Evolutionary conservation across 2,113 vertebrate genomes (phyloP), one percentile per base, ranked within the genome.

Genomic region (Phoxinus phoxinus): DNA sequence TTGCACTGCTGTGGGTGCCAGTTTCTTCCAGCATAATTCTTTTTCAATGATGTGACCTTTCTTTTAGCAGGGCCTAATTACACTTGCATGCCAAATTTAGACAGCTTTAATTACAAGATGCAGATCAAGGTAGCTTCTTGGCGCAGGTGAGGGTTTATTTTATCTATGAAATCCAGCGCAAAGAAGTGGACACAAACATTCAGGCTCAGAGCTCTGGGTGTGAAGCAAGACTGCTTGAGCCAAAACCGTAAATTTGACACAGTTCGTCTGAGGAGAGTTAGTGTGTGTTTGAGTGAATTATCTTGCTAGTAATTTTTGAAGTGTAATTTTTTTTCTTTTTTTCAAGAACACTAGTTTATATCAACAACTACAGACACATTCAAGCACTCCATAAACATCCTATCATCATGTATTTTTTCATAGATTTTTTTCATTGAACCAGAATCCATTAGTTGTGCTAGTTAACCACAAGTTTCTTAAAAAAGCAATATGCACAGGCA

Each of bases 21-120:
- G 30, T 75, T 65, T 67, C 58, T 53, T 41, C 56, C 71, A 74
- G 35, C 46, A 7, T 56, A 8, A n/a, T 27, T 61, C 5, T 71
- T 85, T 80, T 69, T 85, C 79, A 79, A 15, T 80, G 69, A 56
- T n/a, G 37, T 82, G 85, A 86, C 85, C 79, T 86, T 86, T 86
- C 59, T 69, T 86, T 83, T 56, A 69, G 35, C 30, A 71, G 71
- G 71, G 56, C n/a, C 23, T 86, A 82, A 86, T 86, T 86, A 73
- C 23, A 32, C 12, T 71, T 69, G 44, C 75, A 37, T 53, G 46
- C 63, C 75, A 80, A 48, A 72, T 58, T 72, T 72, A 87, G 58
- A 48, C 3, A 9, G 23, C 53, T 75, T 58, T 85, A 85, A 81
- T 84, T 81, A 80, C 10, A 27, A 37, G 44, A 82, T 58, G 69